These are phyloP conservation scores for Scaptomyza flava DNA, from an alignment of 2,888 invertebrate species.

Conservation along the genomic window DNA sequence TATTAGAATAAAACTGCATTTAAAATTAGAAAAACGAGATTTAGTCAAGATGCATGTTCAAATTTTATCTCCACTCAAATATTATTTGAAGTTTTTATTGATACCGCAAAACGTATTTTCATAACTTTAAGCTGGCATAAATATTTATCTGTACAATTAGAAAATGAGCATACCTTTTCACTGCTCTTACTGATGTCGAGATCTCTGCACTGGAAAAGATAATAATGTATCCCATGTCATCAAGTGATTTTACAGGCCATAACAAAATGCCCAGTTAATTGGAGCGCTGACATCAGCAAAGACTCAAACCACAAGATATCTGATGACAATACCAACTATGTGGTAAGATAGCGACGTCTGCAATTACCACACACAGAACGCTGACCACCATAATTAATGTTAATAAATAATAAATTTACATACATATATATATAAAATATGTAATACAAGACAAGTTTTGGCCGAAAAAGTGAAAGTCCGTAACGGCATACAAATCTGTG, in stretches of 20 bases:
- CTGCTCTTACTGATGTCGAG: not conserved
- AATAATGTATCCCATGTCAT: slow-evolving; percentile 32
- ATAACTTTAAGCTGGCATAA: not conserved
- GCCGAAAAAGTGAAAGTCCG: slow-evolving; percentile 65
- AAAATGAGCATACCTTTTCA: slow-evolving; percentile 55
- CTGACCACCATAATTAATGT: slow-evolving; percentile 76
- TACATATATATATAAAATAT: slow-evolving; percentile 61
- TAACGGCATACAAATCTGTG: slow-evolving; percentile 74
- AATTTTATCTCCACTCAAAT: not conserved
- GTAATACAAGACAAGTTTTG: slow-evolving; percentile 62
- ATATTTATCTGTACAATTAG: not conserved
- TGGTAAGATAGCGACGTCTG: slow-evolving; percentile 41
- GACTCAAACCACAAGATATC: slow-evolving; percentile 46
- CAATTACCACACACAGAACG: slow-evolving; percentile 43
- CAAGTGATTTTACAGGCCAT: slow-evolving; percentile 22
- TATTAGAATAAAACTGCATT: too few species aligned
- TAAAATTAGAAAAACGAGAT: too few species aligned
- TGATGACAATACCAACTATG: slow-evolving; percentile 52
- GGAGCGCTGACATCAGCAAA: slow-evolving; percentile 70
- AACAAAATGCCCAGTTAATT: slow-evolving; percentile 65
- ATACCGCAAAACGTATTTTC: not conserved
- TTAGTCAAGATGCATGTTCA: too few species aligned
- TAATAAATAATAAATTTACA: slow-evolving; percentile 80
- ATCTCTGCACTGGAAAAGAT: not conserved
- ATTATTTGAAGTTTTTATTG: not conserved